These are phyloP conservation scores for Ophiodon elongatus DNA, from an alignment of 2,113 vertebrate genomes.

Conservation along the genomic window DNA sequence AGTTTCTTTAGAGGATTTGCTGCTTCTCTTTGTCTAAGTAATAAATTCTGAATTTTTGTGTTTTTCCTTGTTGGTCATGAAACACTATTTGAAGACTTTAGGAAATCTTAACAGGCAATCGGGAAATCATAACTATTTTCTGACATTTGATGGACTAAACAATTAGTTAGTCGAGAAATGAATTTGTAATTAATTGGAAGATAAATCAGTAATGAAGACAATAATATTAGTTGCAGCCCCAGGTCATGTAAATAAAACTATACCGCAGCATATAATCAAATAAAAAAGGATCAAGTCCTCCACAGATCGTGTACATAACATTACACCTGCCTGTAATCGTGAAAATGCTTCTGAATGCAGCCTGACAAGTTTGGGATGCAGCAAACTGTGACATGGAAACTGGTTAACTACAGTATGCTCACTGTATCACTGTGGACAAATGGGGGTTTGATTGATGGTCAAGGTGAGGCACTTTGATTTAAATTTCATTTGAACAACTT, in stretches of 20 bases:
- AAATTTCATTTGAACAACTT: background rate
- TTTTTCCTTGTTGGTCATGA: background rate
- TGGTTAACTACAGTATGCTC: background rate
- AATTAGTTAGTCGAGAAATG: background rate
- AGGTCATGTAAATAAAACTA: background rate
- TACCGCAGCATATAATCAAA: background rate
- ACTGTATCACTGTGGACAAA: background rate
- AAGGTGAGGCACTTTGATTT: background rate
- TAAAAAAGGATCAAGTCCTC: background rate
- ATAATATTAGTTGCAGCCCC: background rate
- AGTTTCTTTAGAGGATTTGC: too few species aligned
- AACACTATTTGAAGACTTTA: background rate
- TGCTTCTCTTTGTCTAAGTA: background rate
- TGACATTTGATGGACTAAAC: background rate
- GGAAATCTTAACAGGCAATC: background rate
- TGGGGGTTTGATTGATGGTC: background rate
- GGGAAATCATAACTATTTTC: background rate
- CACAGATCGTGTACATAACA: background rate
- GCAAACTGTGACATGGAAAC: background rate
- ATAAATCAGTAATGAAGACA: background rate
- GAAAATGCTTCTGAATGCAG: background rate
- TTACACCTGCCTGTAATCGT: background rate
- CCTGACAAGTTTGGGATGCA: slow-evolving; percentile 1
- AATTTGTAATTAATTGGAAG: background rate
- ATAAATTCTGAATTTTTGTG: background rate